Base-by-base conservation (phyloP, 2,113 vertebrate species). In the Pheucticus melanocephalus region DNA sequence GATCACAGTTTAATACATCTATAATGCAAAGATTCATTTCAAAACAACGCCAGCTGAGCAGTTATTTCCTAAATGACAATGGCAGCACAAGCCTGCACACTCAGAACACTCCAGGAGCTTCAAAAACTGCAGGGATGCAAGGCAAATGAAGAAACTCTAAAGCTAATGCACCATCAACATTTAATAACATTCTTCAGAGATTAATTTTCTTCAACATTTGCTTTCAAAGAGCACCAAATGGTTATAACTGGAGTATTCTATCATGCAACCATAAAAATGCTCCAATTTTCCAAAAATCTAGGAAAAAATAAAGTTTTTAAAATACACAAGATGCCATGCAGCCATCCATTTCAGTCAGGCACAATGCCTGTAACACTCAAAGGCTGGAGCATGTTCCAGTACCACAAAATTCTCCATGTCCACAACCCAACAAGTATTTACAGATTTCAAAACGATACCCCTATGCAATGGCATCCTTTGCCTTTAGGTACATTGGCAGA, bases 171-270 rank as follows among this genome's bases (percentile, higher is more conserved):
- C 65, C 37, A 75, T 4, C 66, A 92, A 90, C 70, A 87, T 86
- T 88, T 94, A 96, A 88, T 27, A 90, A 78, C 70, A 79, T 81
- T 96, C 73, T 86, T 81, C 37, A 70, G 39, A 70, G 71, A 92
- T 31, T 0, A 70, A 73, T 72, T 75, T 77, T 88, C 92, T 89
- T 76, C 85, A 88, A 45, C 40, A 72, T 86, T 89, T 90, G 45
- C 69, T 94, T 95, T 70, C 91, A 71, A 81, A 95, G 9, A 73
- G 19, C 37, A 87, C 37, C 57, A 84, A 81, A 76, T 48, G 6
- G n/a, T 85, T 79, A 75, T 40, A 88, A 86, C 72, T 86, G 7
- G 16, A 60, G 22, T 7, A 2, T 37, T 79, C 69, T 65, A 45
- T 31, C 86, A 59, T 60, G 79, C 6, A 28, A 83, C 64, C 11